A percentile compares a stretch with the other conserved stretches of the same genome.
phyloP scores from a whole-genome alignment of 2,797 vertebrate genomes.

The Arnoldichthys spilopterus region DNA sequence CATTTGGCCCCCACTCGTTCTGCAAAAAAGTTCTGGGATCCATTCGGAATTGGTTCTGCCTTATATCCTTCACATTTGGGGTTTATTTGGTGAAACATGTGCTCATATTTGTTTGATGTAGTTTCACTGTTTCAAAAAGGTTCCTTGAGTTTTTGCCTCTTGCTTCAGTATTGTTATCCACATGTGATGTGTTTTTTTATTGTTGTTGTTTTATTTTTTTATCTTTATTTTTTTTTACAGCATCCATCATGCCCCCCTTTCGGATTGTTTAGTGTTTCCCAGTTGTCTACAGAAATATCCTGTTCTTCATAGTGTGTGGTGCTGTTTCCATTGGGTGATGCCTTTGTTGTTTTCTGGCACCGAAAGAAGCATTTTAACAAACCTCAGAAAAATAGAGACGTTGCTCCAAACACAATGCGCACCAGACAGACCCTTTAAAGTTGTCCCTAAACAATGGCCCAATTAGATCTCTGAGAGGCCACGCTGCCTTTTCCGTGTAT shows the following conservation, averaged over 20 bases:
- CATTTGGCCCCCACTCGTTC: not conserved
- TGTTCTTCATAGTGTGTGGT: not conserved
- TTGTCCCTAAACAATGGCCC: not conserved
- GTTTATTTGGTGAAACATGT: slow-evolving; percentile 3
- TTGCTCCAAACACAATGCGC: slow-evolving; percentile 30
- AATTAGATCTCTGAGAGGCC: slow-evolving; percentile 7
- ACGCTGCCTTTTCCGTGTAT: slow-evolving; percentile 29
- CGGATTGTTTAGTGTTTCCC: slow-evolving; percentile 13
- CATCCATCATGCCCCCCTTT: not conserved
- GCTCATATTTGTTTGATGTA: not conserved
- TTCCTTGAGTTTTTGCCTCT: not conserved
- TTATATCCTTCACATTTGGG: slow-evolving; percentile 9
- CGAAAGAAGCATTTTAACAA: slow-evolving; percentile 25
- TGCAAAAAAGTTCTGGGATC: not conserved
- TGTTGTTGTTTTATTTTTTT: too few relatives aligned
- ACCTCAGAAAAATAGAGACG: slow-evolving; percentile 9
- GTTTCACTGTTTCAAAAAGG: not conserved
- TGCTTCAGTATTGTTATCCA: not conserved
- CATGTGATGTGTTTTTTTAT: too few relatives aligned
- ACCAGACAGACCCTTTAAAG: slow-evolving; percentile 31
- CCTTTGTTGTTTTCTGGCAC: slow-evolving; percentile 26
- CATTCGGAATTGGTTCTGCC: not conserved
- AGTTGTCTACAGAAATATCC: not conserved
- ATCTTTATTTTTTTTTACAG: not conserved
- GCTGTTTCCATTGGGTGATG: slow-evolving; percentile 12